phyloP scores from a whole-genome alignment of 2,113 vertebrate genomes.

The Paramormyrops kingsleyae region DNA sequence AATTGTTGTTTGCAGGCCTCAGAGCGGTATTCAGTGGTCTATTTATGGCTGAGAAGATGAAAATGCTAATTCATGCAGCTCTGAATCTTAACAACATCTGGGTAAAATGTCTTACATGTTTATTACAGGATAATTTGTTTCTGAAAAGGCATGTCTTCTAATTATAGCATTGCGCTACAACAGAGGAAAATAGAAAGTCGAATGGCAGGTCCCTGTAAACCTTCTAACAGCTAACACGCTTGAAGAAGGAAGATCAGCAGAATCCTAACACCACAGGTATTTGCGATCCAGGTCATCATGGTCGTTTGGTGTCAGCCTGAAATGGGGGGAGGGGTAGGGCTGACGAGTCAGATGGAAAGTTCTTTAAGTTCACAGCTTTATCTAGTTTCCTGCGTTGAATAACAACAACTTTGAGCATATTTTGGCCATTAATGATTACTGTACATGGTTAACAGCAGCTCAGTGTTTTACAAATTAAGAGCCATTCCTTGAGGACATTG shows the following conservation, averaged over 20 bases:
- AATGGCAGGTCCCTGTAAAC: neutral
- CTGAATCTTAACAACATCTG: constrained; percentile 16
- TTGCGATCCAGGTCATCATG: neutral
- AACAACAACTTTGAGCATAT: neutral
- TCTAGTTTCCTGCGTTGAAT: neutral
- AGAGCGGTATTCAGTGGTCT: constrained; percentile 18
- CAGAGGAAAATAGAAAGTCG: constrained; percentile 9
- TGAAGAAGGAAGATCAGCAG: neutral
- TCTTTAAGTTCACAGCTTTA: neutral
- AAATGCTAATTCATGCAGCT: constrained; percentile 21
- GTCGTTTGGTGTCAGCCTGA: neutral
- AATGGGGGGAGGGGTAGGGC: neutral
- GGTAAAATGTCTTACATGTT: constrained; percentile 5
- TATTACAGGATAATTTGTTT: constrained; percentile 21
- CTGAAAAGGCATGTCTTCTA: neutral
- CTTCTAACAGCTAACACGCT: neutral
- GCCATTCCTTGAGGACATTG: neutral
- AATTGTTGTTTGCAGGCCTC: neutral
- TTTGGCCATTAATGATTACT: neutral
- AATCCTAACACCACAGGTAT: neutral
- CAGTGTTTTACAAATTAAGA: constrained; percentile 10
- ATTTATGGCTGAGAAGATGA: constrained; percentile 23
- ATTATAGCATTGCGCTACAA: constrained; percentile 13
- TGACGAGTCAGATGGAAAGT: neutral
- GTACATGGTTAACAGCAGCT: constrained; percentile 17